These are phyloP conservation scores for Colistium nudipinnis DNA, from an alignment of 2,113 vertebrate genomes.

Conservation along the genomic window DNA sequence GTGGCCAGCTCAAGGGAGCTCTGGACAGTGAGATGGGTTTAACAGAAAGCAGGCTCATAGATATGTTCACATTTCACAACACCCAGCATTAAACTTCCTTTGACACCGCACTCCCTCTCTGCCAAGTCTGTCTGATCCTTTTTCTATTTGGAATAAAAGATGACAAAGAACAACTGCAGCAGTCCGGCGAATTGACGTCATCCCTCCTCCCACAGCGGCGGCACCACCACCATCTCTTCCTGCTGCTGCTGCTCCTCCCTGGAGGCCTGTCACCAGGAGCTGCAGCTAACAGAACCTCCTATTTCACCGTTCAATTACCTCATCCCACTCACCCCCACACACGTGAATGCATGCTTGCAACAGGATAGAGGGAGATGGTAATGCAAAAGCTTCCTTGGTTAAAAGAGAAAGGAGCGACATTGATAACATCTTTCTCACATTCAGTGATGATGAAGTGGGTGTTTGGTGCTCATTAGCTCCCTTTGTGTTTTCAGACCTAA, in stretches of 20 bases:
- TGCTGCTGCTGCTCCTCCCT: conserved; percentile 31
- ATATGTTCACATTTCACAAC: neutral
- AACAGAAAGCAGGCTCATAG: conserved; percentile 1
- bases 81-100: neutral
- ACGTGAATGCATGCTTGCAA: neutral
- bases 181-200: conserved; percentile 60
- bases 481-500: conserved; percentile 57
- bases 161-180: conserved; percentile 51
- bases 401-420: neutral
- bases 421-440: conserved; percentile 8
- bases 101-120: neutral
- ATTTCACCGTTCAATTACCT: conserved; percentile 38
- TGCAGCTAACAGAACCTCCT: conserved; percentile 32
- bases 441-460: conserved; percentile 29
- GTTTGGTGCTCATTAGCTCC: conserved; percentile 41
- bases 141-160: conserved; percentile 16
- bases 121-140: neutral
- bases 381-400: conserved; percentile 22
- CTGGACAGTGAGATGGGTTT: conserved; percentile 1
- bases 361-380: neutral
- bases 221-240: conserved; percentile 13
- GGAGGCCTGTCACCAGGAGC: conserved; percentile 48
- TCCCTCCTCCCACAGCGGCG: conserved; percentile 4
- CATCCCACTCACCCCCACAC: conserved; percentile 37
- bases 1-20: conserved; percentile 2